Evolutionary conservation across 2,113 vertebrate species (phyloP).

Genomic region (Oriolus oriolus): DNA sequence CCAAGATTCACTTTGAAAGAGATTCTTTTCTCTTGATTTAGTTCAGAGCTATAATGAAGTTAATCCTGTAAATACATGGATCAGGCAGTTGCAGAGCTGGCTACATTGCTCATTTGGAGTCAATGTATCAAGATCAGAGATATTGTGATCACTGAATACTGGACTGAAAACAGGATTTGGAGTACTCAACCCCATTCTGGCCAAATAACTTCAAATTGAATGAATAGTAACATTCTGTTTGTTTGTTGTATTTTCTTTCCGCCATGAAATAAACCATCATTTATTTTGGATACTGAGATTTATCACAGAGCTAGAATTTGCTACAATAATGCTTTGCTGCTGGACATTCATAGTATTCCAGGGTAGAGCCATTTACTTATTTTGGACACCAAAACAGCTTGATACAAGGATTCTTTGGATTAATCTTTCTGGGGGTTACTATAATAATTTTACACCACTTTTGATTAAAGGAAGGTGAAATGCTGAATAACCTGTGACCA

Average conservation of each 20-base stretch:
- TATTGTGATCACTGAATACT: background rate
- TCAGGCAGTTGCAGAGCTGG: rapidly evolving
- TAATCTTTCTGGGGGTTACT: background rate
- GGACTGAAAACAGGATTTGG: background rate
- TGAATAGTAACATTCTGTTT: background rate
- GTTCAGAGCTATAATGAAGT: background rate
- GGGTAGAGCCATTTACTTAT: background rate
- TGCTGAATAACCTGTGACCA: background rate
- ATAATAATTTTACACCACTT: background rate
- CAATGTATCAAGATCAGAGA: background rate
- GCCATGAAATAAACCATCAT: background rate
- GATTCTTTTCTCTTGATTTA: background rate
- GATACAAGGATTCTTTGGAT: background rate
- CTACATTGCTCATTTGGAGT: background rate
- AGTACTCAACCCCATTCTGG: background rate
- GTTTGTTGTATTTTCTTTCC: background rate
- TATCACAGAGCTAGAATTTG: background rate
- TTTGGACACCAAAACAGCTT: background rate
- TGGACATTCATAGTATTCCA: background rate
- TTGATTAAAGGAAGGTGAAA: background rate
- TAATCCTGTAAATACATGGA: background rate
- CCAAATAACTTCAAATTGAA: constrained; percentile 15
- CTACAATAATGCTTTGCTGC: background rate
- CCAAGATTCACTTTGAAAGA: background rate
- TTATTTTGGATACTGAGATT: background rate